Evolutionary conservation across 1,140 invertebrate genomes (phyloP).

Genomic region (Pygmarrhopalites habei): DNA sequence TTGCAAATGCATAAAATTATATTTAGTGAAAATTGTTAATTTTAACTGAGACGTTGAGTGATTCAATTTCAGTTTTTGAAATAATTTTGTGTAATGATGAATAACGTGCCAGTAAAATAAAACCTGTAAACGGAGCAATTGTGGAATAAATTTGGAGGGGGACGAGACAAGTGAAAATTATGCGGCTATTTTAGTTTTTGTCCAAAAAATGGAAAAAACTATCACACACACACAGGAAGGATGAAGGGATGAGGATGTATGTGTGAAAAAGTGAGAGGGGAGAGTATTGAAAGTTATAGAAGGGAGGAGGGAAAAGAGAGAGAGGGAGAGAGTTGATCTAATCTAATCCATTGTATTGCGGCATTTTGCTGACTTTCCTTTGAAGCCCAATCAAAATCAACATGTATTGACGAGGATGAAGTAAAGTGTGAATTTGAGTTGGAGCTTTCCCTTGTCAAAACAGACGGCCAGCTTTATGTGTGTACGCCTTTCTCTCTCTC

Average conservation of each 20-base stretch:
- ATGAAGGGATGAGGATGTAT: not conserved
- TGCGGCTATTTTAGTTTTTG: constrained; percentile 1
- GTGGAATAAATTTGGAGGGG: too few relatives aligned
- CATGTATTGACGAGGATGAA: constrained; percentile 19
- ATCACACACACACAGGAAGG: too few relatives aligned
- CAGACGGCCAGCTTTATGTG: not conserved
- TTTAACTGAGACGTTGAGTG: too few relatives aligned
- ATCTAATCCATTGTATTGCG: constrained; percentile 14
- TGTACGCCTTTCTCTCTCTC: too few relatives aligned
- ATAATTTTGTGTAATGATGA: too few relatives aligned
- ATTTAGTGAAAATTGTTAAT: too few relatives aligned
- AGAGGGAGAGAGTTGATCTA: not conserved
- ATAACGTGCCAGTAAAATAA: too few relatives aligned
- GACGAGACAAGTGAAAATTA: constrained; percentile 2
- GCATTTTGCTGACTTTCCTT: constrained; percentile 21
- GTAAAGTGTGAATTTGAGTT: constrained; percentile 13
- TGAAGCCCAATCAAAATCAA: constrained; percentile 34
- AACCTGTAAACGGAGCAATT: too few relatives aligned
- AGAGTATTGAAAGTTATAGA: not conserved
- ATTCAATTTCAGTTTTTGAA: too few relatives aligned
- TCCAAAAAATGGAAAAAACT: constrained; percentile 7
- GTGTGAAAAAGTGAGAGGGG: not conserved
- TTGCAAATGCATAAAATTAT: too few relatives aligned
- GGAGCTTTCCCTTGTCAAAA: constrained; percentile 1
- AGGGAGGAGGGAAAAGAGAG: not conserved